Percentiles rank a stretch among this genome's conserved stretches.
Conservation (phyloP, 2,113 vertebrate genomes). For the Psilopogon haemacephalus region DNA sequence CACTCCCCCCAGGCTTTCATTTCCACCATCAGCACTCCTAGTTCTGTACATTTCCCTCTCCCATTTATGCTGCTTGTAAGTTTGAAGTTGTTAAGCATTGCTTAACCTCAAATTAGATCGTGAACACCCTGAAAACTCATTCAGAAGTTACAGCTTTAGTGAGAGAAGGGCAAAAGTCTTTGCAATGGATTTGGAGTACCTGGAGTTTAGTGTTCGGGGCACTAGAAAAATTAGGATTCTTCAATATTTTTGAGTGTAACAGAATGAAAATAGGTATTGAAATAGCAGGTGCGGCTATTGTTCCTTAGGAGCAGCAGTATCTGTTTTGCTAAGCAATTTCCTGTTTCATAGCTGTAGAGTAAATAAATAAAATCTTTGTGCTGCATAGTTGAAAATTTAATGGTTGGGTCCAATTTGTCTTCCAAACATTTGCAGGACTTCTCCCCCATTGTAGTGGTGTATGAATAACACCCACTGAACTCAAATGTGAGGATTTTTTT, state of each 20-base stretch:
- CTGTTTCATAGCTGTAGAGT: not conserved
- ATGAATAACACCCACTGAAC: conserved; percentile 21
- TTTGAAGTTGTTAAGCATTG: not conserved
- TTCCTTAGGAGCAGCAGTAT: not conserved
- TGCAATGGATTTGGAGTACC: not conserved
- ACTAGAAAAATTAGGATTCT: not conserved
- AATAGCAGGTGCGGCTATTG: conserved; percentile 60
- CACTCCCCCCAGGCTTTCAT: not conserved
- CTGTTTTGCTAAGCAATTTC: conserved; percentile 6
- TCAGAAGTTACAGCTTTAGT: not conserved
- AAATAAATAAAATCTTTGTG: conserved; percentile 11
- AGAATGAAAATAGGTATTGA: conserved; percentile 62
- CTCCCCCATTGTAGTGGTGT: conserved; percentile 2
- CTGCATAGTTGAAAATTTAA: not conserved
- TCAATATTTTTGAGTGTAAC: conserved; percentile 60
- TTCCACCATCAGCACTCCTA: not conserved
- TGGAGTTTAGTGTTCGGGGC: not conserved
- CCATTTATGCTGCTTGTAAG: not conserved
- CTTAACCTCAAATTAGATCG: not conserved
- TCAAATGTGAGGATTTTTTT: not conserved
- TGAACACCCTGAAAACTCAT: not conserved
- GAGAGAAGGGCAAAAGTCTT: not conserved
- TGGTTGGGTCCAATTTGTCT: not conserved
- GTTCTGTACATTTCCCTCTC: not conserved
- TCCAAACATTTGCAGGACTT: not conserved